Base-by-base conservation (phyloP, 2,888 invertebrate genomes). In the Xylocampa areola region DNA sequence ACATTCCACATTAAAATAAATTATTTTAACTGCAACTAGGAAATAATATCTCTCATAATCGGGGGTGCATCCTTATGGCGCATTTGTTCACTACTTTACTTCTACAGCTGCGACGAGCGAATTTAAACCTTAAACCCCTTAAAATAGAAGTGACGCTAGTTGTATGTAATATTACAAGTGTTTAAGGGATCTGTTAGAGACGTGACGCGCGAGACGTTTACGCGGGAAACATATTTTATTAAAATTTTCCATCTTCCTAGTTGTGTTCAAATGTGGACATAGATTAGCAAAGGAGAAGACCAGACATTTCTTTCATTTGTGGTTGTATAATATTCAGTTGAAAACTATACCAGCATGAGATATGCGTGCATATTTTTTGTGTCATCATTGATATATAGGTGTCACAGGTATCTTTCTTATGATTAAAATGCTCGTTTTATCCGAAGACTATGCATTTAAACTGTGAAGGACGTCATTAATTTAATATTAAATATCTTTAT, bases 151-250 rank as follows among this genome's bases (percentile, higher is more conserved):
- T 41, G 35, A 40, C 14, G 33, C 13, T 21, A 29, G 39, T 40
- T 45, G 45, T 21, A 37, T 40, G 40, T 55, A 67, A 67, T 63
- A 68, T 79, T 68, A 71, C 68, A 78, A 81, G 81, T 81, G 82
- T 84, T 83, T 86, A 82, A 81, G 78, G 81, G 84, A 82, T 84
- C 80, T 80, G 85, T 83, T 80, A 79, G 79, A 76, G 82, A 84
- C 85, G 87, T 86, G 86, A 86, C 82, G 85, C 77, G 65, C 66
- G 68, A 71, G 81, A 84, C 79, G 84, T 86, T 86, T 87, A 82
- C 82, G 82, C 85, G 84, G 78, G 81, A 79, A 88, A 89, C 85
- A 87, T 89, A 88, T 88, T 89, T 89, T 89, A 89, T 88, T 89
- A 88, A 87, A 89, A 89, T 87, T 89, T 89, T 87, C 88, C 87